Evolutionary conservation across 2,797 vertebrate species (phyloP), one percentile per base, ranked within the genome.

Genomic region (Ispidina lecontei): DNA sequence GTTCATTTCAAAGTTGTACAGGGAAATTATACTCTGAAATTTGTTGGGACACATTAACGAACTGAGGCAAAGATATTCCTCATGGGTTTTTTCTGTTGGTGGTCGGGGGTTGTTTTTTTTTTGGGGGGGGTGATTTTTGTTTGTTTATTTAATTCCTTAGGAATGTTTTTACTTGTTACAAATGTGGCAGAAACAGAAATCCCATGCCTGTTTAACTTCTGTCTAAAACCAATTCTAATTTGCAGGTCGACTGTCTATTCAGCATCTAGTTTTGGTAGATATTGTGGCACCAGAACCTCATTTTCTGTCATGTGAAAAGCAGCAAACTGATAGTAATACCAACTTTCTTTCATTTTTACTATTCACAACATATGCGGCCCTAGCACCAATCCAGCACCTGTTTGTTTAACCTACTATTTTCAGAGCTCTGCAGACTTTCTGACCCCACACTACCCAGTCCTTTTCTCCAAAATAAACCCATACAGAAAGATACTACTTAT

Each of bases 261-360:
- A 90, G 51, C 95, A 72, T 58, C 93, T 96, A 28, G 69, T 92
- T 92, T 85, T 95, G 87, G 63, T 96, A 95, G 93, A 96, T 84
- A 96, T 94, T 95, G 96, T 96, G 93, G 96, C 96, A 83, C 96
- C 95, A 28, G 96, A 97, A 93, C 96, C 96, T 79, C 95, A 88
- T 84, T 60, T 92, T 91, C 94, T 97, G 46, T 94, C 54, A 94
- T 74, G 85, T 94, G 96, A 97, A 97, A 96, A 63, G 60, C 88
- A 95, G 81, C 84, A 95, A 82, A 68, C 55, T 39, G 92, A 97
- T 95, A 87, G 95, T 96, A 97, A 96, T 89, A 52, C 35, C 52
- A n/a, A 22, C 37, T 92, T 96, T 96, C 62, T 52, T 95, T 96
- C 55, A 10, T 93, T 47, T 91, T 96, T 88, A 63, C 85, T 9